Conservation (phyloP, 2,888 invertebrate species). For the Encarsia formosa region DNA sequence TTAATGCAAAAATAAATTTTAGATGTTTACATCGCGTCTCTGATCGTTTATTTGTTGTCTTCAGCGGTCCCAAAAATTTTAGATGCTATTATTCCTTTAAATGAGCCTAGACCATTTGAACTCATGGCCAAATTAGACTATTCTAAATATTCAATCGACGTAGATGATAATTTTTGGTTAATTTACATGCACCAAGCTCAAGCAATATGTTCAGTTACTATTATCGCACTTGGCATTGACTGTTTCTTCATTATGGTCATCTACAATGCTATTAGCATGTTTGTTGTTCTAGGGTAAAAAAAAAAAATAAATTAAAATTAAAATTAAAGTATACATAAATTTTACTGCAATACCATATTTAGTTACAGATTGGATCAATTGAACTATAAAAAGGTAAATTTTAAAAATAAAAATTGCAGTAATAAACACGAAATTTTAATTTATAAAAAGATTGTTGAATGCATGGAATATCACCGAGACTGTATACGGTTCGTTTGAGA, state of each 20-base stretch:
- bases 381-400: not conserved
- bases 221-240: not conserved
- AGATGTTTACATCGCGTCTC: not conserved
- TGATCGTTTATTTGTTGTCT: not conserved
- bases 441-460: not conserved
- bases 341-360: not conserved
- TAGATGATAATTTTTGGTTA: slow-evolving; percentile 3
- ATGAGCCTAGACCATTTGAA: not conserved
- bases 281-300: slow-evolving; percentile 18
- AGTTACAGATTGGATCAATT: not conserved
- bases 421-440: too few relatives aligned
- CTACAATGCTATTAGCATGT: slow-evolving; percentile 16
- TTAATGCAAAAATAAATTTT: not conserved
- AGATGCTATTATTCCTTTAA: not conserved
- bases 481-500: too few relatives aligned
- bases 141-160: slow-evolving; percentile 1
- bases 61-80: slow-evolving; percentile 3
- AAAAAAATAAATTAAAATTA: not conserved
- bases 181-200: slow-evolving; percentile 15
- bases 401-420: too few relatives aligned
- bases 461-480: slow-evolving; percentile 2
- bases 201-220: not conserved
- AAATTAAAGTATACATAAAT: not conserved
- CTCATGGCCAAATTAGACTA: slow-evolving; percentile 12
- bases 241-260: slow-evolving; percentile 7